Evolutionary conservation across 64 coral and sea anemone genomes (phyloP).

Genomic region (Pocillopora verrucosa): DNA sequence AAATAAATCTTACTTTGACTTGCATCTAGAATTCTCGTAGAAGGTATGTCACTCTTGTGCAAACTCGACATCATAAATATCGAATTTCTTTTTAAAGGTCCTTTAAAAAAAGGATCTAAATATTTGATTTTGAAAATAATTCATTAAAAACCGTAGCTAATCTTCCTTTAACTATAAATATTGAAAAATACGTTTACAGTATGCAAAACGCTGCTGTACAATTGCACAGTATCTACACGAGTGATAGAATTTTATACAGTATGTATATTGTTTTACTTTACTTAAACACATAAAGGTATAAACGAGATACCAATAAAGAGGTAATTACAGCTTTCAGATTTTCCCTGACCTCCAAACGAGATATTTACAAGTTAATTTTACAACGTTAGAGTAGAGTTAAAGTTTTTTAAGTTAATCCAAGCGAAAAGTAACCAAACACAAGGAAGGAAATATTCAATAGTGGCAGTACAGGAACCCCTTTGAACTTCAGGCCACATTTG

Average conservation of each 20-base stretch:
- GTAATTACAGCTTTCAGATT: not conserved
- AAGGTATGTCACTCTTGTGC: conserved; percentile 40
- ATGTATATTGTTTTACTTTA: conserved; percentile 3
- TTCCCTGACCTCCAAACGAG: not conserved
- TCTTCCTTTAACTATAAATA: conserved; percentile 87
- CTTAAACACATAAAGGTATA: not conserved
- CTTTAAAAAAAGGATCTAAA: conserved; percentile 58
- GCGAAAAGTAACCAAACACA: not conserved
- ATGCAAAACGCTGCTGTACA: conserved; percentile 69
- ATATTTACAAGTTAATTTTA: not conserved
- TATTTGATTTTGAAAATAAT: conserved; percentile 89
- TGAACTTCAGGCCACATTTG: too few relatives aligned
- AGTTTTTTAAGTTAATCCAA: not conserved
- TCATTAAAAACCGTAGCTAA: conserved; percentile 91
- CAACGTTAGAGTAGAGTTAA: not conserved
- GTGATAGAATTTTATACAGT: conserved; percentile 33
- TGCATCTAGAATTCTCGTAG: conserved; percentile 33
- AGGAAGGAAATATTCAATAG: not conserved
- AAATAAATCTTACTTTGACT: conserved; percentile 34
- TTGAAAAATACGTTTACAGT: conserved; percentile 85
- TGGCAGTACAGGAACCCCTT: too few relatives aligned
- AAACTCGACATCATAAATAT: conserved; percentile 86
- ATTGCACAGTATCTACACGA: conserved; percentile 75
- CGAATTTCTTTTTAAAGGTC: conserved; percentile 59
- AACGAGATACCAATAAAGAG: not conserved